Evolutionary conservation across 2,888 invertebrate genomes (phyloP).

Genomic region (Dione juno): DNA sequence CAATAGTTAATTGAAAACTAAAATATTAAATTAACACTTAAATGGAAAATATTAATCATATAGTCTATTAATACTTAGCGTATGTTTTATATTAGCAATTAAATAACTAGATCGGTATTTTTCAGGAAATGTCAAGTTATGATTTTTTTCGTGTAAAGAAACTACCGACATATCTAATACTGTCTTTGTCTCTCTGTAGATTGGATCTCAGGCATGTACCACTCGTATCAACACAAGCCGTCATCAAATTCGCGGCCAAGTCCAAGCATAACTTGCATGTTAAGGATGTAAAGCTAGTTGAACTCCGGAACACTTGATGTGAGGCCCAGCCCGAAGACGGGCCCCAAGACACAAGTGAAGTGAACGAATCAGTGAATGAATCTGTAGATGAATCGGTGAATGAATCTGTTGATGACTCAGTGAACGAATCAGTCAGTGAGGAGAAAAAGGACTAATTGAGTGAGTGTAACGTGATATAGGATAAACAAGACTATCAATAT

Average conservation of each 20-base stretch:
- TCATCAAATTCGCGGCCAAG: slow-evolving; percentile 92
- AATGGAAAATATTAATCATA: too few relatives aligned
- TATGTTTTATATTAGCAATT: too few relatives aligned
- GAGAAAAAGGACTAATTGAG: slow-evolving; percentile 22
- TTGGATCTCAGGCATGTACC: slow-evolving; percentile 91
- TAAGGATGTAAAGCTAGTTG: slow-evolving; percentile 90
- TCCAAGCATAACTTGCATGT: slow-evolving; percentile 91
- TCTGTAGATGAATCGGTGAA: slow-evolving; percentile 29
- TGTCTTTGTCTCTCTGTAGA: slow-evolving; percentile 54
- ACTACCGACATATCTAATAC: not conserved
- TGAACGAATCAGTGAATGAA: slow-evolving; percentile 31
- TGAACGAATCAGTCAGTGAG: slow-evolving; percentile 30
- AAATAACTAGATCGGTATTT: too few relatives aligned
- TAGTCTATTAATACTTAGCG: too few relatives aligned
- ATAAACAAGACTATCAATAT: slow-evolving; percentile 21
- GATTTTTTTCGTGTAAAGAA: too few relatives aligned
- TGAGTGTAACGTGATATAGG: slow-evolving; percentile 48
- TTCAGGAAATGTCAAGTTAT: too few relatives aligned
- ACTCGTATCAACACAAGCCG: slow-evolving; percentile 90
- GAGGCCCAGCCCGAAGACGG: slow-evolving; percentile 48
- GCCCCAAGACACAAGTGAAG: slow-evolving; percentile 36
- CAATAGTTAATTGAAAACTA: too few relatives aligned
- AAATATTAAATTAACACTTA: too few relatives aligned
- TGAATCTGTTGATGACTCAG: slow-evolving; percentile 15
- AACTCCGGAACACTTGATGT: slow-evolving; percentile 81